Percentiles rank a stretch among this genome's conserved stretches.
These are phyloP conservation scores for Charaxes varanes DNA, from an alignment of 1,140 invertebrate species.

Conservation along the genomic window DNA sequence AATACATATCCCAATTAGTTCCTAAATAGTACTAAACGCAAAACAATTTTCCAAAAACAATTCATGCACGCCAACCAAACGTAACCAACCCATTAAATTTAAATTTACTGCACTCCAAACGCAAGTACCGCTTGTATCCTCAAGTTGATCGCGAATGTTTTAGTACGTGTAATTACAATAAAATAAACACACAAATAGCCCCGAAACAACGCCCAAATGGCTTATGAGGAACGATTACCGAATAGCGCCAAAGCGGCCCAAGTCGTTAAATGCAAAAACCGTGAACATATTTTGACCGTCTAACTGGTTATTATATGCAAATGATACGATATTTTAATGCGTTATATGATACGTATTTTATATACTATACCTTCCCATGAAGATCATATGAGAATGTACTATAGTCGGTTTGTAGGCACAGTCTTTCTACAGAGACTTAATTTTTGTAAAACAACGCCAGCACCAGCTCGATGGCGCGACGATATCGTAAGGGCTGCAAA, in stretches of 20 bases:
- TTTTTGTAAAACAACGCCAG: too few relatives aligned
- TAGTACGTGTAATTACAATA: conserved; percentile 13
- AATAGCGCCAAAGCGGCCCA: conserved; percentile 11
- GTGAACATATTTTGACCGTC: conserved; percentile 26
- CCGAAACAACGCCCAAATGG: conserved; percentile 12
- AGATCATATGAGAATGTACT: too few relatives aligned
- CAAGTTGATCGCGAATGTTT: conserved; percentile 7
- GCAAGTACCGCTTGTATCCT: conserved; percentile 8
- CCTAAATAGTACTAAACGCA: too few relatives aligned
- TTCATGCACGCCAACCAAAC: too few relatives aligned
- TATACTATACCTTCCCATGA: too few relatives aligned
- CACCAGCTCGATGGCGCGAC: too few relatives aligned
- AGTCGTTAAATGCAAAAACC: conserved; percentile 26
- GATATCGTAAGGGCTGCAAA: too few relatives aligned
- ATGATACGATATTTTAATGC: conserved; percentile 28
- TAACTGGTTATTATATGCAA: conserved; percentile 35
- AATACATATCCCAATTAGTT: too few relatives aligned
- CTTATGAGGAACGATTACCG: conserved; percentile 11
- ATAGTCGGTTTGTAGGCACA: too few relatives aligned
- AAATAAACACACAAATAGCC: conserved; percentile 15
- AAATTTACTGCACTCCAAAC: conserved; percentile 7
- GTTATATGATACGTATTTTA: too few relatives aligned
- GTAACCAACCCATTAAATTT: conserved; percentile 5
- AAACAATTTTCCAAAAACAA: too few relatives aligned
- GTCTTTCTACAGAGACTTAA: too few relatives aligned